phyloP scores from a whole-genome alignment of 2,113 vertebrate species.

The Xiphias gladius region DNA sequence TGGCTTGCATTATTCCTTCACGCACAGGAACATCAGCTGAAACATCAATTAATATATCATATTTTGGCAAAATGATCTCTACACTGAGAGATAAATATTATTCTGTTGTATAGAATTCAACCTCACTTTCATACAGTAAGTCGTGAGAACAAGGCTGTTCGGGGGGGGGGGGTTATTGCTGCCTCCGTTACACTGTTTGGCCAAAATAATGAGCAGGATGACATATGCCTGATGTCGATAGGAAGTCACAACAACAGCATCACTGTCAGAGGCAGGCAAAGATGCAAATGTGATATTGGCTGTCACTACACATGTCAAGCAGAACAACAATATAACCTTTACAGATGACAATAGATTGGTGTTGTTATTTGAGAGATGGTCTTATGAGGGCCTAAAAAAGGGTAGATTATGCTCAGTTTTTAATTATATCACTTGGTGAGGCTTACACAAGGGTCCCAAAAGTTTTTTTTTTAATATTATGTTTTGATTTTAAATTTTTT shows the following conservation, averaged over 20 bases:
- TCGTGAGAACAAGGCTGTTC: slow-evolving; percentile 51
- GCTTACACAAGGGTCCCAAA: background rate
- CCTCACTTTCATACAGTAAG: slow-evolving; percentile 45
- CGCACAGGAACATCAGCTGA: slow-evolving; percentile 18
- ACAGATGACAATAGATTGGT: slow-evolving; percentile 63
- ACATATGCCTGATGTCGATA: slow-evolving; percentile 78
- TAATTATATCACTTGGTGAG: slow-evolving; percentile 34
- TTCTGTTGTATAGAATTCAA: slow-evolving; percentile 35
- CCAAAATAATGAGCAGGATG: slow-evolving; percentile 83
- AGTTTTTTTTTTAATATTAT: background rate
- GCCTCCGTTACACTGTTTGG: slow-evolving; percentile 61
- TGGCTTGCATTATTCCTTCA: slow-evolving; percentile 46
- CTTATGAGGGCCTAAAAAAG: slow-evolving; percentile 34
- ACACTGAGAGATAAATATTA: slow-evolving; percentile 45
- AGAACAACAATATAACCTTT: slow-evolving; percentile 79
- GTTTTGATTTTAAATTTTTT: background rate
- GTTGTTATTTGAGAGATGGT: slow-evolving; percentile 56
- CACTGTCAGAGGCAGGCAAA: slow-evolving; percentile 72
- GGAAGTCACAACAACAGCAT: slow-evolving; percentile 75
- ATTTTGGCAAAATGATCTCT: slow-evolving; percentile 40
- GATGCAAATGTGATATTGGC: slow-evolving; percentile 80
- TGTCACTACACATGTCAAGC: slow-evolving; percentile 69
- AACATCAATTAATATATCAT: slow-evolving; percentile 37
- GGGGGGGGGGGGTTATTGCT: slow-evolving; percentile 36
- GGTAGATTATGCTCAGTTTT: slow-evolving; percentile 13